phyloP scores from a whole-genome alignment of 1,140 invertebrate species.

The Araneus ventricosus region DNA sequence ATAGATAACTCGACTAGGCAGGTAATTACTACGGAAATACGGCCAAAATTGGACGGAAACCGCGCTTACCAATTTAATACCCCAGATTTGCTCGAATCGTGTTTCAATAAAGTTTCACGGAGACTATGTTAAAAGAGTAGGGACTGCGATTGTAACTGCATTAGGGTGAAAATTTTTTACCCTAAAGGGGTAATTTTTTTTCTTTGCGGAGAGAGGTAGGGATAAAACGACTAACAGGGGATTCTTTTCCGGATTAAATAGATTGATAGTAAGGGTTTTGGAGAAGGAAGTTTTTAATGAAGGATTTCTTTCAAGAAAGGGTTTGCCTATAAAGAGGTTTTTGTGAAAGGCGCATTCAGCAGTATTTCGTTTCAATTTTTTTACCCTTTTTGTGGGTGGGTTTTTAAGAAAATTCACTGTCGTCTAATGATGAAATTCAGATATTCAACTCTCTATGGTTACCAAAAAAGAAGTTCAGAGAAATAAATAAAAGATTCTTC shows the following conservation, averaged over 20 bases:
- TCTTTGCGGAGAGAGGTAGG: constrained; percentile 59
- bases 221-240: constrained; percentile 59
- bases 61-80: constrained; percentile 74
- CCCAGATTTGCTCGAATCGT: constrained; percentile 61
- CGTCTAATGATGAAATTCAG: constrained; percentile 45
- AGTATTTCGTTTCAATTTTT: constrained; percentile 32
- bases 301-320: constrained; percentile 58
- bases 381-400: neutral
- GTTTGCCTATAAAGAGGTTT: constrained; percentile 50
- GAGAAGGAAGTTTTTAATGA: constrained; percentile 63
- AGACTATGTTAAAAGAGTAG: constrained; percentile 26
- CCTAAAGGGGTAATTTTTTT: constrained; percentile 47
- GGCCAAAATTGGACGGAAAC: constrained; percentile 75
- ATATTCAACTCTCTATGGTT: too few species aligned
- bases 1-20: constrained; percentile 74
- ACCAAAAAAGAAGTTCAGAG: neutral
- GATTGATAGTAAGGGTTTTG: constrained; percentile 59
- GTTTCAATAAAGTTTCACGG: constrained; percentile 62
- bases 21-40: constrained; percentile 76
- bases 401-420: neutral
- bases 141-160: constrained; percentile 68
- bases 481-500: neutral
- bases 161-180: constrained; percentile 52
- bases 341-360: constrained; percentile 57
- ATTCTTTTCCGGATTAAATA: constrained; percentile 72